Percentiles rank a stretch among this genome's conserved stretches.
Evolutionary conservation across 2,888 invertebrate genomes (phyloP).

Genomic region (Eurois occulta): DNA sequence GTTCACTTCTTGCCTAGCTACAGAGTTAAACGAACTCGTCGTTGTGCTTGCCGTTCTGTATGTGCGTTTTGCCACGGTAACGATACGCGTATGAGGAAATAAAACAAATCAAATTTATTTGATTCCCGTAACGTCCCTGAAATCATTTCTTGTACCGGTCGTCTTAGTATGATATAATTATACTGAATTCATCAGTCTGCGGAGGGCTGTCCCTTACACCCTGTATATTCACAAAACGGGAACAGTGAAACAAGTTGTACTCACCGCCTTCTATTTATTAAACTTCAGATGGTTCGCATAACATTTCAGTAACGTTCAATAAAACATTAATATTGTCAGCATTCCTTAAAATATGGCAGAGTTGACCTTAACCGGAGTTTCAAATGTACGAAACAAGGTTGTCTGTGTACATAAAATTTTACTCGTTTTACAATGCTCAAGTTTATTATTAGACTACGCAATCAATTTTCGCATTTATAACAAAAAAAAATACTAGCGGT

Average conservation of each 20-base stretch:
- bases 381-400: conserved; percentile 22
- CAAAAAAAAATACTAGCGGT: conserved; percentile 7
- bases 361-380: background rate
- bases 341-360: conserved; percentile 25
- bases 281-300: conserved; percentile 10
- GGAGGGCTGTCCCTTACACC: no score
- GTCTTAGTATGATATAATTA: no score
- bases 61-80: no score
- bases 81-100: no score
- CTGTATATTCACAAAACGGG: background rate
- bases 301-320: conserved; percentile 20
- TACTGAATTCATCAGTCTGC: no score
- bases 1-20: no score
- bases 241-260: background rate
- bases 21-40: no score
- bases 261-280: conserved; percentile 4
- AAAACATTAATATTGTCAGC: conserved; percentile 28
- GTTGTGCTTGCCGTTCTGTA: no score
- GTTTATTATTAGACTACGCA: conserved; percentile 5
- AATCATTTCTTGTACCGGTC: no score
- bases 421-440: background rate
- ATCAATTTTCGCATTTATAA: conserved; percentile 22
- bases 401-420: background rate
- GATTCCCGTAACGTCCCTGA: no score
- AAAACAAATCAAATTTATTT: no score